Base-by-base conservation (phyloP, 2,797 vertebrate species). In the Yasuhikotakia modesta region DNA sequence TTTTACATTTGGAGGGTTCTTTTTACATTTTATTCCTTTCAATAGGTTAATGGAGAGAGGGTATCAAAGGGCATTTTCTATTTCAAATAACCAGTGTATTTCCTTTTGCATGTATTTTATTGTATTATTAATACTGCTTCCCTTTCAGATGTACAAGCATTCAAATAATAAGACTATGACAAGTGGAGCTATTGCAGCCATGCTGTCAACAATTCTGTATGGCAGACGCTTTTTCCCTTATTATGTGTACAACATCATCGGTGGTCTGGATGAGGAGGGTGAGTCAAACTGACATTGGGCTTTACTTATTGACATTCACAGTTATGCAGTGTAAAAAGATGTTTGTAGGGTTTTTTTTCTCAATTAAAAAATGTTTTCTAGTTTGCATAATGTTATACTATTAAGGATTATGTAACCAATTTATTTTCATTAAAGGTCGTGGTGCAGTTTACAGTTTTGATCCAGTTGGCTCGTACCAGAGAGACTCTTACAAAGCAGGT, bases 381-480 rank as follows among this genome's bases (percentile, higher is more conserved):
- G n/a, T n/a, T n/a, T n/a, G n/a, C n/a, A n/a, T n/a, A n/a, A n/a
- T n/a, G n/a, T n/a, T n/a, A n/a, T n/a, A n/a, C n/a, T n/a, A n/a
- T n/a, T n/a, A n/a, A n/a, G n/a, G n/a, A n/a, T n/a, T n/a, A n/a
- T n/a, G n/a, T n/a, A n/a, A n/a, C n/a, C n/a, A n/a, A n/a, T n/a
- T n/a, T n/a, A n/a, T n/a, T n/a, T n/a, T n/a, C n/a, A 1, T 65
- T 77, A 13, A 22, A 99, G 98, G 98, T 3, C 96, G 94, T 68
- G 98, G 98, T 82, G 98, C 97, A 0, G 97, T 99, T 14, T 99
- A 99, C 87, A 99, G 97, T 88, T 99, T 99, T 89, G 98, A 99
- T 88, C 97, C 97, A 0, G 97, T 99, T 46, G 98, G 97, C 24
- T 99, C 98, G 24, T 99, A 99, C 78, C 96, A 99, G 93, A 95